Conservation (phyloP, 1,140 invertebrate genomes). For the Tenebrio molitor region DNA sequence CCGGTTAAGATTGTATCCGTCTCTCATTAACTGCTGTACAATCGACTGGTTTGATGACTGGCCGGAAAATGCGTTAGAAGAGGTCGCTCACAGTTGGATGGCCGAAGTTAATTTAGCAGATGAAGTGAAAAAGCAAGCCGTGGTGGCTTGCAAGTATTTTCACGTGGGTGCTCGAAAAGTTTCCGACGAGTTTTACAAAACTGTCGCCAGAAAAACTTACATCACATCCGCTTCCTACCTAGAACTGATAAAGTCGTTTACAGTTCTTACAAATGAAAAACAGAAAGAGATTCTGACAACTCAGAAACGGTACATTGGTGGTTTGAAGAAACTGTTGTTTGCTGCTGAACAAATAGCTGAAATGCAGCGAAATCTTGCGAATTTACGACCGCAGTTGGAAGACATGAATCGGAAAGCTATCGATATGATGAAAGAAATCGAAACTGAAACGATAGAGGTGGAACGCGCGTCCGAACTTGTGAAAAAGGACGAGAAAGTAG, state of each 20-base stretch:
- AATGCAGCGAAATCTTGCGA: constrained; percentile 89
- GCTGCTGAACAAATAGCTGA: constrained; percentile 80
- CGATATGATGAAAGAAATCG: constrained; percentile 88
- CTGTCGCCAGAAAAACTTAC: constrained; percentile 83
- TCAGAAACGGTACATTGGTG: constrained; percentile 9
- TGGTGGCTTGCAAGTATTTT: constrained; percentile 89
- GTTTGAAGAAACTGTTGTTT: constrained; percentile 85
- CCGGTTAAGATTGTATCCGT: constrained; percentile 87
- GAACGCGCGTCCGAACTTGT: constrained; percentile 88
- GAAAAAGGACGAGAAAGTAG: constrained; percentile 89
- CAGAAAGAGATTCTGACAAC: constrained; percentile 80
- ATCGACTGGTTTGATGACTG: constrained; percentile 96
- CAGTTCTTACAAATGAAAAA: constrained; percentile 80
- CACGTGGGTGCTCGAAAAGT: constrained; percentile 80
- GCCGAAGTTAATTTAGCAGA: constrained; percentile 81
- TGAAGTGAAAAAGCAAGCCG: constrained; percentile 76
- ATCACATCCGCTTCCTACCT: constrained; percentile 93
- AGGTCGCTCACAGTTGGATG: constrained; percentile 87
- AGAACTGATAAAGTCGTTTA: constrained; percentile 87
- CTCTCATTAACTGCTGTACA: constrained; percentile 94
- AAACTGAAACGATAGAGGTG: constrained; percentile 88
- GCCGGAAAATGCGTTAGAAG: constrained; percentile 94
- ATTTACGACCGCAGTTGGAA: constrained; percentile 88
- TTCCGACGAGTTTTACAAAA: constrained; percentile 75
- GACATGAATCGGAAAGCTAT: constrained; percentile 84